phyloP scores from a whole-genome alignment of 2,113 vertebrate genomes.

The Clupea harengus region DNA sequence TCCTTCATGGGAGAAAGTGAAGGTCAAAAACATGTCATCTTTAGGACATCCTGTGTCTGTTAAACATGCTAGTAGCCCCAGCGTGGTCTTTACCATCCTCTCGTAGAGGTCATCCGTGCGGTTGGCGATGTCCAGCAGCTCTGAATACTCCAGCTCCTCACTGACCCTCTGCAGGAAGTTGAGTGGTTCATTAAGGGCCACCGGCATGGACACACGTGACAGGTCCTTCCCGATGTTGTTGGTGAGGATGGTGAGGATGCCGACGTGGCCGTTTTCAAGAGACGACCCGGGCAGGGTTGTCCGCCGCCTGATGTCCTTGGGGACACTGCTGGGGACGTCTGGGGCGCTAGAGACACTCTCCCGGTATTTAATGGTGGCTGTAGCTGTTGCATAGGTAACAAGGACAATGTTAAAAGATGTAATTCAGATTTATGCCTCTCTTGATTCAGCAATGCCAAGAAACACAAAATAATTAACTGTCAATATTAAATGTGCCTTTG shows the following conservation, averaged over 20 bases:
- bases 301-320: slow-evolving; percentile 65
- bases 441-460: too few species aligned
- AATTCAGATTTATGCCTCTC: too few species aligned
- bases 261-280: slow-evolving; percentile 79
- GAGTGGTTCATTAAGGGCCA: slow-evolving; percentile 84
- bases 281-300: slow-evolving; percentile 72
- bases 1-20: not conserved
- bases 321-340: slow-evolving; percentile 32
- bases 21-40: not conserved
- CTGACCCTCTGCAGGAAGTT: slow-evolving; percentile 84
- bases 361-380: slow-evolving; percentile 62
- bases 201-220: slow-evolving; percentile 87
- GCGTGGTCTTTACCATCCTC: slow-evolving; percentile 75
- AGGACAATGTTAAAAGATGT: not conserved
- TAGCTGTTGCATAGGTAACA: slow-evolving; percentile 46
- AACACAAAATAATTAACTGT: too few species aligned
- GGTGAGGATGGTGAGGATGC: slow-evolving; percentile 85
- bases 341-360: slow-evolving; percentile 55
- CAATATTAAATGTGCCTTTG: too few species aligned
- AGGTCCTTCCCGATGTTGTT: slow-evolving; percentile 94
- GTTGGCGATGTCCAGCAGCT: slow-evolving; percentile 83
- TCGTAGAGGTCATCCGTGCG: slow-evolving; percentile 75
- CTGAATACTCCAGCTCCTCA: slow-evolving; percentile 86
- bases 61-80: not conserved
- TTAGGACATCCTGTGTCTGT: not conserved